Percentiles rank a stretch among this genome's conserved stretches.
These are phyloP conservation scores for Macaria liturata DNA, from an alignment of 2,888 invertebrate species.

Conservation along the genomic window DNA sequence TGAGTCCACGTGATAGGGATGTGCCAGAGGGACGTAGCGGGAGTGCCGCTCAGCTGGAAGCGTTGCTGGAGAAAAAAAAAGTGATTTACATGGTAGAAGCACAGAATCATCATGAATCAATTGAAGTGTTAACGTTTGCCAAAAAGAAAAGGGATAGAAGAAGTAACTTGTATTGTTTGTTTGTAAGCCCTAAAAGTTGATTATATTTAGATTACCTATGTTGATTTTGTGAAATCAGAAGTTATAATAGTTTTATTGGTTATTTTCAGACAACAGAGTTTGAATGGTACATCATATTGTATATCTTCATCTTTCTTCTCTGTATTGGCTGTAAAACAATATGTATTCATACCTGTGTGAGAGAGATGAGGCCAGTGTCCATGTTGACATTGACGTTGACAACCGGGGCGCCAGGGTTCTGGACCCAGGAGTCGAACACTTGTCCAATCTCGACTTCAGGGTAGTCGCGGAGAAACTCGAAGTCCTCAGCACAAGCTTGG, in stretches of 20 bases:
- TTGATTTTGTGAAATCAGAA: too few species aligned
- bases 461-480: slow-evolving; percentile 47
- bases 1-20: slow-evolving; percentile 75
- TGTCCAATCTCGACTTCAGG: slow-evolving; percentile 55
- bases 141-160: too few species aligned
- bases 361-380: slow-evolving; percentile 46
- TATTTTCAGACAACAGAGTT: too few species aligned
- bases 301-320: too few species aligned
- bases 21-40: slow-evolving; percentile 54
- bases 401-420: slow-evolving; percentile 84
- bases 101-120: too few species aligned
- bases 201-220: too few species aligned
- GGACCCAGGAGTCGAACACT: slow-evolving; percentile 85
- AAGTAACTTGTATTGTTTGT: too few species aligned
- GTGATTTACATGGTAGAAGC: not conserved
- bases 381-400: slow-evolving; percentile 74
- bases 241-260: too few species aligned
- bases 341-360: slow-evolving; percentile 63
- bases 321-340: too few species aligned
- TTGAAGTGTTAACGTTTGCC: too few species aligned
- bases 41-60: slow-evolving; percentile 54
- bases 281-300: too few species aligned
- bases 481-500: slow-evolving; percentile 55
- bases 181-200: too few species aligned
- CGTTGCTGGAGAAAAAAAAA: slow-evolving; percentile 52